Evolutionary conservation across 2,888 invertebrate species (phyloP).

Genomic region (Drosophila nr. perissopoda): DNA sequence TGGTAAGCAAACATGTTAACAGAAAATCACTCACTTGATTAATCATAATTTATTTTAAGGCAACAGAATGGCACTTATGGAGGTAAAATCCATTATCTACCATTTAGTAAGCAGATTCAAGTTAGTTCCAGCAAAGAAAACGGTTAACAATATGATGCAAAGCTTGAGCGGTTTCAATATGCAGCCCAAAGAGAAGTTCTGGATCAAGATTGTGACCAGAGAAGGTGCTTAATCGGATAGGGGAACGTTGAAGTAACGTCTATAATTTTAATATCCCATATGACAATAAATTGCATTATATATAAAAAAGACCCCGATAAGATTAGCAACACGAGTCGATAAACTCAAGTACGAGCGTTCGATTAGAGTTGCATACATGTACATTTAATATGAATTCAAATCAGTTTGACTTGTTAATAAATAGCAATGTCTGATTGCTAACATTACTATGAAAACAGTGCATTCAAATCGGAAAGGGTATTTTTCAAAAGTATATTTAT

Average conservation of each 20-base stretch:
- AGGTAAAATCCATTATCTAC: slow-evolving; percentile 74
- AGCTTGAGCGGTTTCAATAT: slow-evolving; percentile 49
- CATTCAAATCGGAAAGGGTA: not conserved
- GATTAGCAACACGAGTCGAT: not conserved
- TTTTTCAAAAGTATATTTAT: not conserved
- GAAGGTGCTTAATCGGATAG: not conserved
- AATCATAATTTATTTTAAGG: slow-evolving; percentile 27
- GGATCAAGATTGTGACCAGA: slow-evolving; percentile 67
- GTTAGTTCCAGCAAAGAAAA: slow-evolving; percentile 63
- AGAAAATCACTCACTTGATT: not conserved
- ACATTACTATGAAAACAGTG: not conserved
- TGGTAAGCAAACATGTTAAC: slow-evolving; percentile 18
- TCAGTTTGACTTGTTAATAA: not conserved
- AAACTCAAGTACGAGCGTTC: not conserved
- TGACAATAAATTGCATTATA: not conserved
- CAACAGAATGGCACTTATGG: slow-evolving; percentile 78
- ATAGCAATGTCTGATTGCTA: not conserved
- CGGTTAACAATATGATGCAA: slow-evolving; percentile 60
- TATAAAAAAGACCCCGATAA: not conserved
- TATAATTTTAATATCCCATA: not conserved
- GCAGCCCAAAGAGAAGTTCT: slow-evolving; percentile 69
- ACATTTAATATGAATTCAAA: not conserved
- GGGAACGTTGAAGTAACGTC: not conserved
- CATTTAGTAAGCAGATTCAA: slow-evolving; percentile 66
- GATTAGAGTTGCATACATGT: not conserved